phyloP scores from a whole-genome alignment of 2,113 vertebrate species.

The Lepus timidus region DNA sequence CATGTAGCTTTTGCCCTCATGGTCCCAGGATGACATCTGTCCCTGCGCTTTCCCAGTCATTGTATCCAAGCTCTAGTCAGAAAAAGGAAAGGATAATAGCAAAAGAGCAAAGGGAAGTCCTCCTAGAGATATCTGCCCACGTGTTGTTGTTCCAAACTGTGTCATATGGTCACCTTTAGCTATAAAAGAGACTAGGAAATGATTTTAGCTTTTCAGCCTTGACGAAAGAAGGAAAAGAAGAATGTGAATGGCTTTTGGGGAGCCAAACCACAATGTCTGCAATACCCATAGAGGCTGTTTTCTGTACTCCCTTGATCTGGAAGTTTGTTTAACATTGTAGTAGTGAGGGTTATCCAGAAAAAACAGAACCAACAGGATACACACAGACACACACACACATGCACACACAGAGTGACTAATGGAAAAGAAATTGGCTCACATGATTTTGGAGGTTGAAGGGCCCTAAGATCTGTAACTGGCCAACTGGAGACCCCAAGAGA shows the following conservation, averaged over 20 bases:
- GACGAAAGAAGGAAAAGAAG: not conserved
- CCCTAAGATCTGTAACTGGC: not conserved
- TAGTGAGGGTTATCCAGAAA: not conserved
- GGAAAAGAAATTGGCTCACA: not conserved
- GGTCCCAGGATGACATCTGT: not conserved
- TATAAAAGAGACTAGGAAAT: not conserved
- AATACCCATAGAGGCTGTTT: not conserved
- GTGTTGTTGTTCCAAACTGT: not conserved
- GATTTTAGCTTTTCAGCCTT: not conserved
- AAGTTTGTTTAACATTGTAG: not conserved
- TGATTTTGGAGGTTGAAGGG: not conserved
- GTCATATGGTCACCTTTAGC: not conserved
- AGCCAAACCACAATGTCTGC: not conserved
- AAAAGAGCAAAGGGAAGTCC: not conserved
- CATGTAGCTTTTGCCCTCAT: not conserved
- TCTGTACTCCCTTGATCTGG: not conserved
- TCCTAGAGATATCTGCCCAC: not conserved
- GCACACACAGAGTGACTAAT: not conserved
- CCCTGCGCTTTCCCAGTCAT: not conserved
- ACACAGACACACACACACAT: not conserved
- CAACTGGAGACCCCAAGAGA: not conserved
- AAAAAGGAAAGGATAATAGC: not conserved
- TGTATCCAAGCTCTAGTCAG: not conserved
- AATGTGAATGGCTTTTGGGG: not conserved
- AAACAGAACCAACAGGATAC: not conserved